Conservation (phyloP, 2,888 invertebrate genomes). For the Leistus spinibarbis region DNA sequence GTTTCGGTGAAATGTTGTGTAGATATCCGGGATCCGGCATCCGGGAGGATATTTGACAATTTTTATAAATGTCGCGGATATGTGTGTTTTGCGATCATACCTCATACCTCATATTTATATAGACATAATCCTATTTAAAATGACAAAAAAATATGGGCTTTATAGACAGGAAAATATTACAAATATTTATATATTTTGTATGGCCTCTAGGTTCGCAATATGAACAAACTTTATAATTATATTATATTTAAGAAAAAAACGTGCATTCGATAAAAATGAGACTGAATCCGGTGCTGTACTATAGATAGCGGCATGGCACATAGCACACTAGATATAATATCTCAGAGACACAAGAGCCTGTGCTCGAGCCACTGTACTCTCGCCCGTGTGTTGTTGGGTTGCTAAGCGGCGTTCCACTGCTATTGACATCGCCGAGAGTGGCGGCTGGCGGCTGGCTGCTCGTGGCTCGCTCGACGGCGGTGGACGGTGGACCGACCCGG, state of each 20-base stretch:
- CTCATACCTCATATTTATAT: background rate
- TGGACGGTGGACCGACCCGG: constrained; percentile 60
- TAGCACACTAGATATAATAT: background rate
- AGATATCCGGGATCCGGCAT: constrained; percentile 4
- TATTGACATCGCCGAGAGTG: constrained; percentile 59
- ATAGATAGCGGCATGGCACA: background rate
- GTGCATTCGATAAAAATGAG: too few relatives aligned
- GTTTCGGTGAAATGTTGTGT: background rate
- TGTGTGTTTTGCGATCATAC: background rate
- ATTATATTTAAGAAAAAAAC: too few relatives aligned
- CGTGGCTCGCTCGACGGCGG: constrained; percentile 55
- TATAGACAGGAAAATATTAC: background rate
- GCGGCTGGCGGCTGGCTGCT: constrained; percentile 63
- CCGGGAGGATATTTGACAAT: constrained; percentile 24
- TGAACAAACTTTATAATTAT: too few relatives aligned
- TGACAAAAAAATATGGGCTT: background rate
- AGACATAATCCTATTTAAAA: background rate
- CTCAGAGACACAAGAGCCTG: background rate
- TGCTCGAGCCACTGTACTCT: background rate
- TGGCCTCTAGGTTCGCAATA: too few relatives aligned
- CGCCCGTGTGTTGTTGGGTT: constrained; percentile 53
- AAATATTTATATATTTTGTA: too few relatives aligned
- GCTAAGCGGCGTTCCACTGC: constrained; percentile 63
- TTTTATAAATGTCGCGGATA: constrained; percentile 16
- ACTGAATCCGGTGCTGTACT: background rate